Evolutionary conservation across 1,140 invertebrate genomes (phyloP).

Genomic region (Thaumetopoea pityocampa): DNA sequence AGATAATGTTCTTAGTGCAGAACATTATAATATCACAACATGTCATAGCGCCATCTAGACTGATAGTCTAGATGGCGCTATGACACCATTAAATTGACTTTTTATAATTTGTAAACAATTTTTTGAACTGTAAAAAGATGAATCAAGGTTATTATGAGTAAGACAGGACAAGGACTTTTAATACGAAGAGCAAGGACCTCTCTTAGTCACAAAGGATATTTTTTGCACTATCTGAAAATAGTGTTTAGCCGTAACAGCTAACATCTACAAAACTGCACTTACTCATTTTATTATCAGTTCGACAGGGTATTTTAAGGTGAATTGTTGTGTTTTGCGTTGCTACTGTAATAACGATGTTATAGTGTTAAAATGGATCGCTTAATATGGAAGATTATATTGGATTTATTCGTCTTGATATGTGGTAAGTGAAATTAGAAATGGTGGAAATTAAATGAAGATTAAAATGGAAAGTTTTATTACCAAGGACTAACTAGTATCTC

Average conservation of each 20-base stretch:
- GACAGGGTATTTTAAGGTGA: constrained; percentile 20
- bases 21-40: too few relatives aligned
- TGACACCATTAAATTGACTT: too few relatives aligned
- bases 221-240: too few relatives aligned
- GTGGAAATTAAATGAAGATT: not conserved
- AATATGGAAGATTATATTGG: constrained; percentile 56
- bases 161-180: too few relatives aligned
- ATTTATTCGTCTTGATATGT: constrained; percentile 42
- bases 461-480: too few relatives aligned
- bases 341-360: constrained; percentile 11
- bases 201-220: constrained; percentile 3
- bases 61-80: too few relatives aligned
- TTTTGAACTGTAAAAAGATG: too few relatives aligned
- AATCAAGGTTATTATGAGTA: too few relatives aligned
- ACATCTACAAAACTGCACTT: constrained; percentile 23
- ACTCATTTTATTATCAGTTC: constrained; percentile 31
- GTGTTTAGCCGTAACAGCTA: constrained; percentile 28
- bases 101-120: too few relatives aligned
- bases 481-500: too few relatives aligned
- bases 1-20: too few relatives aligned
- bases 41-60: too few relatives aligned
- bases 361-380: constrained; percentile 37
- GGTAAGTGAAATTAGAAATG: constrained; percentile 36
- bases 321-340: constrained; percentile 9
- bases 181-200: constrained; percentile 11